Conservation (phyloP, 2,113 vertebrate genomes). For the Psammodynastes pulverulentus region DNA sequence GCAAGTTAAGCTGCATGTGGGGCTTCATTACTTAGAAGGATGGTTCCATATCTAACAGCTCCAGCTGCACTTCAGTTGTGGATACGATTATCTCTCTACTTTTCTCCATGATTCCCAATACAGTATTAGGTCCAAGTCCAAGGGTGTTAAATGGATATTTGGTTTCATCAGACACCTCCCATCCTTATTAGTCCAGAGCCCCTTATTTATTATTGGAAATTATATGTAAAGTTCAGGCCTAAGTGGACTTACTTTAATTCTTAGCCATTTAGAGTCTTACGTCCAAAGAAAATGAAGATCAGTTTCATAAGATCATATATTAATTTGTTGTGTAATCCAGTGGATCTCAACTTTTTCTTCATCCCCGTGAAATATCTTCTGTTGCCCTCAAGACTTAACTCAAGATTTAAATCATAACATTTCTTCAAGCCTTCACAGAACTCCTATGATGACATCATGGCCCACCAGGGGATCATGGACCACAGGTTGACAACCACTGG, state of each 20-base stretch:
- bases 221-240: too few species aligned
- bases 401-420: too few species aligned
- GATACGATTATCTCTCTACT: background rate
- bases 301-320: background rate
- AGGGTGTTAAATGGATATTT: background rate
- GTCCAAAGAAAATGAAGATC: background rate
- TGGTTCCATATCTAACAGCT: background rate
- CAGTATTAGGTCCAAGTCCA: background rate
- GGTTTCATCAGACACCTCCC: background rate
- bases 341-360: too few species aligned
- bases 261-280: background rate
- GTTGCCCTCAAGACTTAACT: too few species aligned
- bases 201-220: background rate
- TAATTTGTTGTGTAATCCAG: background rate
- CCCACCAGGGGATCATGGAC: too few species aligned
- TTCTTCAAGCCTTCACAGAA: too few species aligned
- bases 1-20: background rate
- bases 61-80: background rate
- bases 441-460: too few species aligned
- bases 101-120: background rate
- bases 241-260: background rate
- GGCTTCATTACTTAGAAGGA: background rate
- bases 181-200: background rate
- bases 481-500: too few species aligned
- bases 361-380: too few species aligned